Percentiles rank a stretch among this genome's conserved stretches.
Evolutionary conservation across 2,113 vertebrate species (phyloP).

Genomic region (Ceyx margarethae): DNA sequence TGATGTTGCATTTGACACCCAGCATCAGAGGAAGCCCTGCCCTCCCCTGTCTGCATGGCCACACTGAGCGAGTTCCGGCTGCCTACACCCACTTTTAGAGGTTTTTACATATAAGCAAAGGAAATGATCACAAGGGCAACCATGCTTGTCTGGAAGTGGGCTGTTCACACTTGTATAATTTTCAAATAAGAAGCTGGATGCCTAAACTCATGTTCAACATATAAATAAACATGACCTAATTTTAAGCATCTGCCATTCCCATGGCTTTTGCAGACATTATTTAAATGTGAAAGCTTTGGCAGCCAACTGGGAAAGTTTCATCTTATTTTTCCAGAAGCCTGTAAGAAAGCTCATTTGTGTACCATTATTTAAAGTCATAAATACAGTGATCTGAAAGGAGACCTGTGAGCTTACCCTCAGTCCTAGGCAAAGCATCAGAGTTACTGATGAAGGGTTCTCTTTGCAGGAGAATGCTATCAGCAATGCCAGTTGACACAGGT

Average conservation of each 20-base stretch:
- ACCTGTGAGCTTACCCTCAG: background rate
- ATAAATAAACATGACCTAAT: conserved; percentile 37
- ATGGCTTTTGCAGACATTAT: background rate
- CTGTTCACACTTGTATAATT: conserved; percentile 17
- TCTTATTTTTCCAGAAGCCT: background rate
- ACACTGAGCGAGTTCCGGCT: background rate
- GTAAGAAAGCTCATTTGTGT: background rate
- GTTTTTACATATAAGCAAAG: background rate
- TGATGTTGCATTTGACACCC: background rate
- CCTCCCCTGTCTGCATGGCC: background rate
- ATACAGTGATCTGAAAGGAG: background rate
- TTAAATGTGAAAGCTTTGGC: background rate
- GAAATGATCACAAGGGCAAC: background rate
- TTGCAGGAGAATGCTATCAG: background rate
- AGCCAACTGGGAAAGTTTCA: background rate
- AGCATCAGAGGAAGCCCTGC: background rate
- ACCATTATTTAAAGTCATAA: background rate
- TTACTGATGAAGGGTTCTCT: background rate
- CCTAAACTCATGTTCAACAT: conserved; percentile 1
- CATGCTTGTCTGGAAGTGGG: background rate
- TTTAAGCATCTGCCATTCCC: conserved; percentile 34
- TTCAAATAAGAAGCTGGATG: conserved; percentile 13
- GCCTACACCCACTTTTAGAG: background rate
- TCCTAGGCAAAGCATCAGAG: background rate
- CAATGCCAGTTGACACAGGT: background rate